Conservation (phyloP, 2,113 vertebrate species). For the Beaufortia kweichowensis region DNA sequence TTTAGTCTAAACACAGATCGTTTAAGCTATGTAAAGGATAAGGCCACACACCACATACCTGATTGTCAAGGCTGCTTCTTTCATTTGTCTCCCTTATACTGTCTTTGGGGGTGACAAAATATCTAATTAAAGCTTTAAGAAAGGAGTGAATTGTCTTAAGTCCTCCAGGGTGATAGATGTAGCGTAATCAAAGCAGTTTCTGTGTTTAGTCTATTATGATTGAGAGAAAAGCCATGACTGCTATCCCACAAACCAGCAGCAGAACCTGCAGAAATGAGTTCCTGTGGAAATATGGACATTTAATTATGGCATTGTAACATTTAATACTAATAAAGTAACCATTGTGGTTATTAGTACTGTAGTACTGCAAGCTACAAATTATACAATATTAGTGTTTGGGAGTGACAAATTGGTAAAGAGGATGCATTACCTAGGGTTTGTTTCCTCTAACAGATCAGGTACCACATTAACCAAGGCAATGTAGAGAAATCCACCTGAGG, state of each 20-base stretch:
- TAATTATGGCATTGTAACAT: no score
- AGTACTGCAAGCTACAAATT: no score
- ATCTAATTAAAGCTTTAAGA: slow-evolving; percentile 44
- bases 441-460: slow-evolving; percentile 92
- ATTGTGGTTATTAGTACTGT: no score
- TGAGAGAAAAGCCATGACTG: slow-evolving; percentile 88
- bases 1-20: neutral
- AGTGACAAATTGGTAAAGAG: neutral
- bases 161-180: slow-evolving; percentile 11
- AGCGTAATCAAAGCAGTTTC: slow-evolving; percentile 30
- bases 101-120: slow-evolving; percentile 36
- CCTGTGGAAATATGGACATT: slow-evolving; percentile 65
- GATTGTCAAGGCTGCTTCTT: slow-evolving; percentile 18
- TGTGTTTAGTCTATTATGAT: slow-evolving; percentile 75
- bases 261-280: slow-evolving; percentile 87
- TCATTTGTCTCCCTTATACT: neutral
- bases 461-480: slow-evolving; percentile 95
- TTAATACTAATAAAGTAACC: no score
- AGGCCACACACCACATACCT: neutral
- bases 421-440: slow-evolving; percentile 81
- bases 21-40: neutral
- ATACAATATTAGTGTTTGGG: neutral
- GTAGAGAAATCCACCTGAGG: slow-evolving; percentile 94
- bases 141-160: slow-evolving; percentile 18
- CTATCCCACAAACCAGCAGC: slow-evolving; percentile 84